These are phyloP conservation scores for Prunella himalayana DNA, from an alignment of 2,113 vertebrate species.

Conservation along the genomic window DNA sequence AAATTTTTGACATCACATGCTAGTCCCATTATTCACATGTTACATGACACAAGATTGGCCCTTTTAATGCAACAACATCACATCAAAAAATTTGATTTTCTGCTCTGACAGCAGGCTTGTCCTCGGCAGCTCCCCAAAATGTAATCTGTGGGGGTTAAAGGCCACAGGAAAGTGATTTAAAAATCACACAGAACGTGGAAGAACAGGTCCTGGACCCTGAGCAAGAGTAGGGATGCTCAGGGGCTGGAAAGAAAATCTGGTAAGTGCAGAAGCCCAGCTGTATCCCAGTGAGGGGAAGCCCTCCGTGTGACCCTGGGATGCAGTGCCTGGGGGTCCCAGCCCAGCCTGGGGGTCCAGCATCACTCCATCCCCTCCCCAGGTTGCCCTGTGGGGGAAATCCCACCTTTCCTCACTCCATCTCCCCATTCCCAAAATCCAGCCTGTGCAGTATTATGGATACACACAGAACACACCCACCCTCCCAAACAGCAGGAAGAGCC, in stretches of 20 bases:
- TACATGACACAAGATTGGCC: constrained; percentile 75
- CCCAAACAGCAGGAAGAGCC: neutral
- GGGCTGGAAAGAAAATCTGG: neutral
- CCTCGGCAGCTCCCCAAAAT: constrained; percentile 36
- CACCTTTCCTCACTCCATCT: neutral
- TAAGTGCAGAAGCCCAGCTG: neutral
- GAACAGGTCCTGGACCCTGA: neutral
- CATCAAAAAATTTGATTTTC: constrained; percentile 68
- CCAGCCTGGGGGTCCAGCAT: neutral
- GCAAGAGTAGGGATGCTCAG: neutral
- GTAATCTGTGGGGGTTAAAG: constrained; percentile 62
- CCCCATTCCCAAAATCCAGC: neutral
- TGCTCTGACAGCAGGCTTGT: constrained; percentile 64
- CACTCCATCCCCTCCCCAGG: rapidly evolving
- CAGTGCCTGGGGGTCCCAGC: rapidly evolving
- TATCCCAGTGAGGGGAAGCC: rapidly evolving
- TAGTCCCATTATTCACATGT: constrained; percentile 73
- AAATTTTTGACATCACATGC: constrained; percentile 76
- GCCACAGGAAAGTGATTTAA: constrained; percentile 42
- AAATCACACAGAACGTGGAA: neutral
- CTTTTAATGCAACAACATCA: constrained; percentile 73
- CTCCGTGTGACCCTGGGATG: rapidly evolving
- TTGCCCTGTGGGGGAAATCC: rapidly evolving
- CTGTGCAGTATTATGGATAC: rapidly evolving
- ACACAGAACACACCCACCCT: rapidly evolving